Conservation (phyloP, 2,888 invertebrate species). For the Axea sp. region DNA sequence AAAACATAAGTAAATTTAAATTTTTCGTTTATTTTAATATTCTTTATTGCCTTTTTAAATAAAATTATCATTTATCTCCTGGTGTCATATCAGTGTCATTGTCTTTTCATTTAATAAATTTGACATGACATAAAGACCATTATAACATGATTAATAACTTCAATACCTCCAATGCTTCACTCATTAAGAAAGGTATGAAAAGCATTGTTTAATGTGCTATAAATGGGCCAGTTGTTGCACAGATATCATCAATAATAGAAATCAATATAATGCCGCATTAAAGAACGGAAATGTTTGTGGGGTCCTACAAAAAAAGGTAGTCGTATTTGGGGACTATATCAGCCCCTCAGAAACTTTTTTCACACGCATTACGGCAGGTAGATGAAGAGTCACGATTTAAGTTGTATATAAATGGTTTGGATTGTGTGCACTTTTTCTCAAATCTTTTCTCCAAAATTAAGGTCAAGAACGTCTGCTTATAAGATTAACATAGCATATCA, state of each 20-base stretch:
- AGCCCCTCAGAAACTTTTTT: constrained; percentile 67
- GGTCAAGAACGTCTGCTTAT: constrained; percentile 51
- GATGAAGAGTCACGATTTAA: constrained; percentile 64
- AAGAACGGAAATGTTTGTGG: constrained; percentile 65
- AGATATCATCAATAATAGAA: constrained; percentile 72
- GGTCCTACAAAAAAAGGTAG: constrained; percentile 60
- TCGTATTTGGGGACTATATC: constrained; percentile 60
- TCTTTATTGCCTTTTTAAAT: background rate
- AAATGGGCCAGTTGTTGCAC: constrained; percentile 60
- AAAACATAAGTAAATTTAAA: too few species aligned
- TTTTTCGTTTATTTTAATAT: too few species aligned
- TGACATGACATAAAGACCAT: constrained; percentile 4
- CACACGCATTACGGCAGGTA: constrained; percentile 68
- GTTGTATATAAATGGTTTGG: constrained; percentile 40
- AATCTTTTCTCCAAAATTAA: constrained; percentile 12
- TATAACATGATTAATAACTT: constrained; percentile 43
- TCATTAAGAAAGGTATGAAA: constrained; percentile 32
- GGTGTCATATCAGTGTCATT: too few species aligned
- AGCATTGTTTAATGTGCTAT: constrained; percentile 53
- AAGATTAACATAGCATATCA: too few species aligned
- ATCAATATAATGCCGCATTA: constrained; percentile 76
- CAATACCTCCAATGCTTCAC: constrained; percentile 22
- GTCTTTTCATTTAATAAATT: constrained; percentile 5
- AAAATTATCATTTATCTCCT: background rate
- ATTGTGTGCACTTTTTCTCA: constrained; percentile 50